Evolutionary conservation across 1,140 invertebrate genomes (phyloP), one percentile per base, ranked within the genome.

Genomic region (Helicoverpa zea): DNA sequence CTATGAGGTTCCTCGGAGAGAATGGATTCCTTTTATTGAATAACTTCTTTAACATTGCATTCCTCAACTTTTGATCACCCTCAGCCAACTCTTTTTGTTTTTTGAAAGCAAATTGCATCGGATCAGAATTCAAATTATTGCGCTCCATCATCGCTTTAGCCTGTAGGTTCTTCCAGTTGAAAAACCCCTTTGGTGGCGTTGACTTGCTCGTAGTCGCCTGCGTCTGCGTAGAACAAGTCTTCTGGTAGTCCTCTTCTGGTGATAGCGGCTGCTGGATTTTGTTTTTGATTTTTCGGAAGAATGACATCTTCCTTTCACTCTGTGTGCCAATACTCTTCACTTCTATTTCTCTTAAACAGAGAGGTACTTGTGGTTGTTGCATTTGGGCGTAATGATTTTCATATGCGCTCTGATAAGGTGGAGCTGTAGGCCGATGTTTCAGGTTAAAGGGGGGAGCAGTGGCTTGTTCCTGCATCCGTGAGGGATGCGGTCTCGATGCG

Each of bases 1-100:
- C 66, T 13, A 94, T 87, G 11, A 94, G 78, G 59, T 94, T 92
- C 66, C 87, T 83, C 0, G 90, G 86, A 11, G 92, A 94, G 66
- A 94, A 94, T 7, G 93, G 93, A 84, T 94, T 94, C 63, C 86
- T 88, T 84, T 93, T 94, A 75, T 91, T 84, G 80, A 94, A 94
- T 30, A 94, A 61, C 81, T 92, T 94, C 61, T 91, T 90, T 0
- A 94, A 23, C 87, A 94, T 88, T 2, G 87, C 88, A 54, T 91
- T 91, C 58, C 87, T 85, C 61, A 94, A 78, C 23, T 90, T 94
- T 29, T 84, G 81, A 72, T 94, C 91, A 35, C 88, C 87, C 82
- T 89, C 81, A 1, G 85, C 88, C 3, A 94, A 80, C 54, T 91
- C 70, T 29, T 92, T 92, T 59, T 91, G 89, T 12, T 89, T 91